A percentile compares a stretch with the other conserved stretches of the same genome.
Evolutionary conservation across 2,888 invertebrate genomes (phyloP).

Genomic region (Amphipoea oculea): DNA sequence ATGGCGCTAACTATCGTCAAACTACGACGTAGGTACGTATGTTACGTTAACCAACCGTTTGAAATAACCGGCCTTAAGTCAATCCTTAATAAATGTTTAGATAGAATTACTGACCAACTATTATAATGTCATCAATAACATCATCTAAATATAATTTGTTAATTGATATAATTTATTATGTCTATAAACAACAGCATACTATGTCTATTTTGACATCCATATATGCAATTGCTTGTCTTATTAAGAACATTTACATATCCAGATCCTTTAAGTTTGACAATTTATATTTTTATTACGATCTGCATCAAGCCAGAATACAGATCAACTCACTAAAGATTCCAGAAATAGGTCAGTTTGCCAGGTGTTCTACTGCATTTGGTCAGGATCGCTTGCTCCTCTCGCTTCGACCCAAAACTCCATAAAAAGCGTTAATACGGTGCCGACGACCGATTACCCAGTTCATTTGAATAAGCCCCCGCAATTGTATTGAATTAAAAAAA

Average conservation of each 20-base stretch:
- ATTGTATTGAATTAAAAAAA: constrained; percentile 75
- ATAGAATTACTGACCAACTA: background rate
- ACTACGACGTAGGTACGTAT: too few relatives aligned
- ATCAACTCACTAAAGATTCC: background rate
- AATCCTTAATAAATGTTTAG: background rate
- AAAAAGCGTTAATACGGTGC: constrained; percentile 76
- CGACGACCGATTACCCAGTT: constrained; percentile 79
- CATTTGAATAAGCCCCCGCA: constrained; percentile 82
- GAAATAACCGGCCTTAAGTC: background rate
- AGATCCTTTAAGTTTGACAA: background rate
- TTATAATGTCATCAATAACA: background rate
- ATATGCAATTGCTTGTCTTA: background rate
- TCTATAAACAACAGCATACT: background rate
- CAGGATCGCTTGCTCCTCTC: constrained; percentile 54
- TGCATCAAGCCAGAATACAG: background rate
- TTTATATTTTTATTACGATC: background rate
- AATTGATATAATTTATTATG: background rate
- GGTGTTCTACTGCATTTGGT: background rate
- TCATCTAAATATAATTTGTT: background rate
- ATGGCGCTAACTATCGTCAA: background rate
- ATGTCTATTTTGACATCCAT: background rate
- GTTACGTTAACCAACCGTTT: too few relatives aligned
- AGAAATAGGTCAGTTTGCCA: background rate
- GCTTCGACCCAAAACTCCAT: constrained; percentile 64
- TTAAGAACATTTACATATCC: background rate